A percentile compares a stretch with the other conserved stretches of the same genome.
phyloP scores from a whole-genome alignment of 2,888 invertebrate species.

The Drosophila fulvimacula region DNA sequence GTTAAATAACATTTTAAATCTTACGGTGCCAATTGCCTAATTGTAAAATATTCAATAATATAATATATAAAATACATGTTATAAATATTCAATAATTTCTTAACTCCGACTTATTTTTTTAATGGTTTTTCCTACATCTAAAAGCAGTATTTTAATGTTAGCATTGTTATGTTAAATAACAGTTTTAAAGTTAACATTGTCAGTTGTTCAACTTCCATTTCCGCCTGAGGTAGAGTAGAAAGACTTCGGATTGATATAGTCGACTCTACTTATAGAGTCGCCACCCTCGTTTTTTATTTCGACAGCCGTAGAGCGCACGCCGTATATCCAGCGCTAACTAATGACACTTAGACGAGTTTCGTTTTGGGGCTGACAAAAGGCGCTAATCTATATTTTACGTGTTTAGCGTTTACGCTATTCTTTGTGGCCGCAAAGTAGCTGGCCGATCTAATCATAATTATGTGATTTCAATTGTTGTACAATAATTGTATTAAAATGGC shows the following conservation, averaged over 20 bases:
- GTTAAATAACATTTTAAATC: not conserved
- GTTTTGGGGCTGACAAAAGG: constrained; percentile 57
- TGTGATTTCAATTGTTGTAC: constrained; percentile 68
- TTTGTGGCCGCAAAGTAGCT: constrained; percentile 29
- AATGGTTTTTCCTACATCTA: too few species aligned
- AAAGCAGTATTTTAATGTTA: too few species aligned
- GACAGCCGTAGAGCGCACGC: constrained; percentile 16
- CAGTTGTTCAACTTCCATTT: too few species aligned
- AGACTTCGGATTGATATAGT: not conserved
- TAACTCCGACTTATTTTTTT: too few species aligned
- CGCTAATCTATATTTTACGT: constrained; percentile 82
- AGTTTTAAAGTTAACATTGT: too few species aligned
- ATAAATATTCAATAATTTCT: too few species aligned
- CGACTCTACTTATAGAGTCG: not conserved
- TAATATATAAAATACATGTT: too few species aligned
- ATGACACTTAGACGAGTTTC: constrained; percentile 54
- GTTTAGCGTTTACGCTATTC: constrained; percentile 72
- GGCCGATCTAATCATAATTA: constrained; percentile 77
- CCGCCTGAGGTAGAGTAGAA: constrained; percentile 11
- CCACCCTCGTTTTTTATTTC: constrained; percentile 28
- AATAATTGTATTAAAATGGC: constrained; percentile 62
- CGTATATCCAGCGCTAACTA: constrained; percentile 56
- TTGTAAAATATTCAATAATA: too few species aligned
- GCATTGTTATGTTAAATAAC: too few species aligned
- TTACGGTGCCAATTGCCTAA: too few species aligned